Percentiles rank a stretch among this genome's conserved stretches.
Conservation (phyloP, 2,113 vertebrate species). For the Zingel zingel region DNA sequence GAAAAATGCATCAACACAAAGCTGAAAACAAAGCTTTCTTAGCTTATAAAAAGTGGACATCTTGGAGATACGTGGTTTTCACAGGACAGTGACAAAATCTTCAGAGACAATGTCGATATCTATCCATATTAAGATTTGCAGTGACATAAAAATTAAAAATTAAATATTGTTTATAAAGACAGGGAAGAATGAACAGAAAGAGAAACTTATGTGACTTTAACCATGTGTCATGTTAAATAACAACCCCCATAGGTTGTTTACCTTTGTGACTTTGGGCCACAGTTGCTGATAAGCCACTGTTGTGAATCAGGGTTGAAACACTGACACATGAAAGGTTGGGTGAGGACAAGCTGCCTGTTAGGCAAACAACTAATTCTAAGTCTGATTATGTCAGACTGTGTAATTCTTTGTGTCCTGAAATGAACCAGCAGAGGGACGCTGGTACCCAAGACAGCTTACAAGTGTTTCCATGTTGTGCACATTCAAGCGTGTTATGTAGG, state of each 20-base stretch:
- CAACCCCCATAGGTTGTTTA: not conserved
- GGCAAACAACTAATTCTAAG: slow-evolving; percentile 25
- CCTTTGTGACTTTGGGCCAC: not conserved
- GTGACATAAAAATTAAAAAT: too few relatives aligned
- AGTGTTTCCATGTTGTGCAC: slow-evolving; percentile 1
- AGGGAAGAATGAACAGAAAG: not conserved
- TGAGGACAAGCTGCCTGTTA: slow-evolving; percentile 23
- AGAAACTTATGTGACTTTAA: not conserved
- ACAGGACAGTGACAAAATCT: not conserved
- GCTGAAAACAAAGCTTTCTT: not conserved
- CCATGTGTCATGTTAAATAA: not conserved
- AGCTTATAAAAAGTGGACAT: not conserved
- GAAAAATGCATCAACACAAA: not conserved
- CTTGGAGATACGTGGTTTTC: not conserved
- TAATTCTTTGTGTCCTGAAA: slow-evolving; percentile 32
- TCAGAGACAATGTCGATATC: not conserved
- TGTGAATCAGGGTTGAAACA: not conserved
- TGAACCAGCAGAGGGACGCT: slow-evolving; percentile 2
- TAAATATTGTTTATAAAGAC: too few relatives aligned
- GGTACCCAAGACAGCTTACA: slow-evolving; percentile 6
- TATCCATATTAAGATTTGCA: not conserved
- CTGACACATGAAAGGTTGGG: slow-evolving; percentile 5
- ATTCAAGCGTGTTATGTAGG: slow-evolving; percentile 5
- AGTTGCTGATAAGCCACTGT: not conserved
- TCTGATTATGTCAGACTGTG: slow-evolving; percentile 49